Evolutionary conservation across 2,113 vertebrate genomes (phyloP).

Genomic region (Macquaria australasica): DNA sequence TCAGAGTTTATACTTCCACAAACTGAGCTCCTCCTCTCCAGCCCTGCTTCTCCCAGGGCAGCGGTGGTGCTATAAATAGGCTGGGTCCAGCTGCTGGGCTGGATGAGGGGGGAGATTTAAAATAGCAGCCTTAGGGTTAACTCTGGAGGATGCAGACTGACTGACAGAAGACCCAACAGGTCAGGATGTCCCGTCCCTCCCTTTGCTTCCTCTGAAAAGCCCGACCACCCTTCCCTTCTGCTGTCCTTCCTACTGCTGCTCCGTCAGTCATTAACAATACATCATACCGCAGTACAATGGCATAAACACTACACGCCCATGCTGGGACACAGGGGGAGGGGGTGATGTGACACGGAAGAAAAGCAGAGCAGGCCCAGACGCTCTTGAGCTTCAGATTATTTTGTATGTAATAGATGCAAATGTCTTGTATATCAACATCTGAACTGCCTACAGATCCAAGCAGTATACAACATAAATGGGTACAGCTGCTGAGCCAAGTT

Average conservation of each 20-base stretch:
- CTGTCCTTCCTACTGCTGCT: slow-evolving; percentile 54
- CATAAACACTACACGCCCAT: slow-evolving; percentile 55
- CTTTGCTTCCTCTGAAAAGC: slow-evolving; percentile 65
- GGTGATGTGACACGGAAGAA: neutral
- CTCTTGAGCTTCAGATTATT: slow-evolving; percentile 13
- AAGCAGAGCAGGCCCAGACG: slow-evolving; percentile 17
- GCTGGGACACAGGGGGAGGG: slow-evolving; percentile 29
- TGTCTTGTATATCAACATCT: slow-evolving; percentile 8
- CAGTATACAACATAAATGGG: neutral
- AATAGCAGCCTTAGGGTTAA: slow-evolving; percentile 60
- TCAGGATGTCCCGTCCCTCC: slow-evolving; percentile 70
- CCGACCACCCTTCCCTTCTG: slow-evolving; percentile 62
- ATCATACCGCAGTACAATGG: slow-evolving; percentile 63
- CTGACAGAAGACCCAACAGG: slow-evolving; percentile 67
- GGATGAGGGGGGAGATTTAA: slow-evolving; percentile 57
- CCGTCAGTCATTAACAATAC: slow-evolving; percentile 74
- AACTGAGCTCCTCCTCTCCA: slow-evolving; percentile 49
- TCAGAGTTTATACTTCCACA: slow-evolving; percentile 48
- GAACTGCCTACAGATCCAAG: neutral
- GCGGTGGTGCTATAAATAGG: slow-evolving; percentile 76
- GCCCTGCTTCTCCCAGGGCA: slow-evolving; percentile 62
- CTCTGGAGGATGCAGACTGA: slow-evolving; percentile 62
- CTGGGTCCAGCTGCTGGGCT: slow-evolving; percentile 75
- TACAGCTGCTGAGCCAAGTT: slow-evolving; percentile 32
- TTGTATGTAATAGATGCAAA: slow-evolving; percentile 10